Percentiles rank a stretch among this genome's conserved stretches.
Evolutionary conservation across 2,888 invertebrate species (phyloP).

Genomic region (Sarcophaga subvicina): DNA sequence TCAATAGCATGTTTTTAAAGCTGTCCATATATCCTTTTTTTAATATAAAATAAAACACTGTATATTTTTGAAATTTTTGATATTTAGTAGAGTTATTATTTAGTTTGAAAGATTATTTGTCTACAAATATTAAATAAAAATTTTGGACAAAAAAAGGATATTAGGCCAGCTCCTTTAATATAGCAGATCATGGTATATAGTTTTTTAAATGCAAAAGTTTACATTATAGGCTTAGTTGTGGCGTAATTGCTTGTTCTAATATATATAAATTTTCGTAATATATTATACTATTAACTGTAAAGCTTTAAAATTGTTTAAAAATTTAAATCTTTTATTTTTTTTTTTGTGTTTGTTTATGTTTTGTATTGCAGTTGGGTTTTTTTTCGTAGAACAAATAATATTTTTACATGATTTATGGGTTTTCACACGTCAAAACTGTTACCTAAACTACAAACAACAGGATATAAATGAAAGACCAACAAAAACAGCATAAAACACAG

Average conservation of each 20-base stretch:
- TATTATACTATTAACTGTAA: too few species aligned
- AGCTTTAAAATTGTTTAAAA: neutral
- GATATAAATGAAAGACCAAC: conserved; percentile 48
- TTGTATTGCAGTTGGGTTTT: conserved; percentile 70
- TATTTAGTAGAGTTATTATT: neutral
- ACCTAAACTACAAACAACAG: conserved; percentile 70
- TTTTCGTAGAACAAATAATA: conserved; percentile 61
- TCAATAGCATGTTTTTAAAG: neutral
- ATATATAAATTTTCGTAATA: too few species aligned
- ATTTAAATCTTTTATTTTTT: conserved; percentile 30
- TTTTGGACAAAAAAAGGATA: too few species aligned
- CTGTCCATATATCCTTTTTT: conserved; percentile 10
- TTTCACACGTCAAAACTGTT: conserved; percentile 70
- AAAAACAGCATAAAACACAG: conserved; percentile 21
- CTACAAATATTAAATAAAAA: too few species aligned
- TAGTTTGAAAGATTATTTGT: too few species aligned
- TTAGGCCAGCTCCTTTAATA: too few species aligned
- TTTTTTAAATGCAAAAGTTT: too few species aligned
- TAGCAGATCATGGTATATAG: too few species aligned
- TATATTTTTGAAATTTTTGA: neutral
- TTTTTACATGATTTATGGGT: conserved; percentile 78
- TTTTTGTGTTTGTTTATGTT: conserved; percentile 23
- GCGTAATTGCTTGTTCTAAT: too few species aligned
- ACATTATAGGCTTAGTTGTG: too few species aligned
- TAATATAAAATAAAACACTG: neutral